Evolutionary conservation across 1,140 invertebrate species (phyloP).

Genomic region (Monochamus saltuarius): DNA sequence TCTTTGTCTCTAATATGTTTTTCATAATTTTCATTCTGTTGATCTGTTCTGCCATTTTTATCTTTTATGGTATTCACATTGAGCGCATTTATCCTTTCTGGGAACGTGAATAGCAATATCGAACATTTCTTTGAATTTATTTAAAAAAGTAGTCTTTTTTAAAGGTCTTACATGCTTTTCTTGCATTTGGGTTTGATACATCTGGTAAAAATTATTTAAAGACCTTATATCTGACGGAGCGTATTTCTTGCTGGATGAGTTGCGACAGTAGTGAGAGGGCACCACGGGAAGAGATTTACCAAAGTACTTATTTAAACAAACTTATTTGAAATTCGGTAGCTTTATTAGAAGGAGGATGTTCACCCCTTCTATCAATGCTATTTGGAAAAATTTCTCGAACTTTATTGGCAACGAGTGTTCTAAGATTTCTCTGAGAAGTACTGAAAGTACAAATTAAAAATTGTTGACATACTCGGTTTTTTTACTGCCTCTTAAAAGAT

Average conservation of each 20-base stretch:
- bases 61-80: neutral
- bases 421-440: neutral
- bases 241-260: conserved; percentile 1
- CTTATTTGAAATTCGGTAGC: neutral
- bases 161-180: neutral
- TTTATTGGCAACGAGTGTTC: neutral
- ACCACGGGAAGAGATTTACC: neutral
- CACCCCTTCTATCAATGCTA: too few species aligned
- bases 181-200: neutral
- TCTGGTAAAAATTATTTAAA: conserved; percentile 5
- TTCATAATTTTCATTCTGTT: neutral
- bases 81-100: neutral
- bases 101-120: conserved; percentile 2
- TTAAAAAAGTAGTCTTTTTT: conserved; percentile 3
- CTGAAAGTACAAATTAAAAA: conserved; percentile 6
- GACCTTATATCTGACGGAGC: neutral
- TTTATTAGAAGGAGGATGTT: too few species aligned
- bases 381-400: neutral
- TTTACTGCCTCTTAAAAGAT: too few species aligned
- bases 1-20: neutral
- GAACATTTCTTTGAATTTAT: neutral
- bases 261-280: neutral
- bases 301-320: neutral
- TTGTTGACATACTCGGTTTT: neutral
- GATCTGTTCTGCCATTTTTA: too few species aligned